phyloP scores from a whole-genome alignment of 2,888 invertebrate genomes.

The Caenorhabditis uteleia region DNA sequence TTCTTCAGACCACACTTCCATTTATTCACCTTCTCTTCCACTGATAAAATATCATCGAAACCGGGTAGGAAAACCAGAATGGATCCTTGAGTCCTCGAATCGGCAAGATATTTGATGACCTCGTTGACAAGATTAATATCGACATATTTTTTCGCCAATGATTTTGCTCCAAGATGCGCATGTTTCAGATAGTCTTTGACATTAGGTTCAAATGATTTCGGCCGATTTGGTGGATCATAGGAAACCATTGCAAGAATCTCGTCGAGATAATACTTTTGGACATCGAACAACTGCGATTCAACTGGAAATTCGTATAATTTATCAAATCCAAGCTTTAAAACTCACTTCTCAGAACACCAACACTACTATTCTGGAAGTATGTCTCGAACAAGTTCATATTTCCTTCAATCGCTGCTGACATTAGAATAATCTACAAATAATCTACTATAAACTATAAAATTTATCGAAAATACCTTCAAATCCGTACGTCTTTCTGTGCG shows the following conservation, averaged over 20 bases:
- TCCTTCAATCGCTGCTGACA: slow-evolving; percentile 85
- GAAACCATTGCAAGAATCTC: slow-evolving; percentile 63
- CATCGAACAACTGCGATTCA: slow-evolving; percentile 57
- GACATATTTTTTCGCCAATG: no score
- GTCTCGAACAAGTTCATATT: slow-evolving; percentile 82
- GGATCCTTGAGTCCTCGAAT: slow-evolving; percentile 73
- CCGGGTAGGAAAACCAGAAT: slow-evolving; percentile 90
- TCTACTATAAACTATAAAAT: neutral
- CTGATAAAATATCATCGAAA: slow-evolving; percentile 84
- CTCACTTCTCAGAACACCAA: slow-evolving; percentile 78
- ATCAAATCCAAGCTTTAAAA: neutral
- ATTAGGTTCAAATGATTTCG: no score
- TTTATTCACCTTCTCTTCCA: slow-evolving; percentile 39
- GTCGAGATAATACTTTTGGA: slow-evolving; percentile 57
- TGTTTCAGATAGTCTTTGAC: no score
- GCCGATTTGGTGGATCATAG: slow-evolving; percentile 49
- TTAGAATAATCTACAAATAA: slow-evolving; percentile 76
- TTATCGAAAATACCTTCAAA: slow-evolving; percentile 49
- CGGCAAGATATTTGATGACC: slow-evolving; percentile 52
- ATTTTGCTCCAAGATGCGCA: no score
- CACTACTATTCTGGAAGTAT: slow-evolving; percentile 79
- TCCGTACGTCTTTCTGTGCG: no score
- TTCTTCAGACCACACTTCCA: slow-evolving; percentile 7
- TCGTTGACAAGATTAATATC: slow-evolving; percentile 47
- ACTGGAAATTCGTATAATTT: slow-evolving; percentile 46